Conservation (phyloP, 2,888 invertebrate genomes). For the Xylocampa areola region DNA sequence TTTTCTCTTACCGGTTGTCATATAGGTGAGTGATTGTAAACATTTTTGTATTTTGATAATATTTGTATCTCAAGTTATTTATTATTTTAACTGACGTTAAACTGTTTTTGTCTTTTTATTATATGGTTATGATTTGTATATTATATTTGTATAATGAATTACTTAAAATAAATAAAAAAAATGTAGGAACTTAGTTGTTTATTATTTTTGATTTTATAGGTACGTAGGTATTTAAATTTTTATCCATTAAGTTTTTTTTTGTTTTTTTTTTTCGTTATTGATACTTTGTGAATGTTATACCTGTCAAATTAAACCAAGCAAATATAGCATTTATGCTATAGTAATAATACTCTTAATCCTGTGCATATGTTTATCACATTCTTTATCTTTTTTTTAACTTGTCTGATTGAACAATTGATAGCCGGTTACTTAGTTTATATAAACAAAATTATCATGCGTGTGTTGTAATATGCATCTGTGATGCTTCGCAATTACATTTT, state of each 20-base stretch:
- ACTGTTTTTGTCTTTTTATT: too few relatives aligned
- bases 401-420: conserved; percentile 26
- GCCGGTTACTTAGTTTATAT: background rate
- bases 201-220: too few relatives aligned
- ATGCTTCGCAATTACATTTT: background rate
- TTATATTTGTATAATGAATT: too few relatives aligned
- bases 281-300: conserved; percentile 8
- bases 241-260: too few relatives aligned
- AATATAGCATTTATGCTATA: conserved; percentile 21
- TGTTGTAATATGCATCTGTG: background rate
- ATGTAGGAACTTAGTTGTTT: too few relatives aligned
- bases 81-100: too few relatives aligned
- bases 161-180: too few relatives aligned
- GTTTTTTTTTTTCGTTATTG: too few relatives aligned
- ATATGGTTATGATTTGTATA: conserved; percentile 12
- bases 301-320: conserved; percentile 32
- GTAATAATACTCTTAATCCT: conserved; percentile 11
- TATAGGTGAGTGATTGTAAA: conserved; percentile 59
- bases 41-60: too few relatives aligned
- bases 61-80: too few relatives aligned
- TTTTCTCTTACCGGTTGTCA: conserved; percentile 65
- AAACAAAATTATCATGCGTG: background rate
- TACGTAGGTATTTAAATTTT: too few relatives aligned
- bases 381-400: conserved; percentile 29
- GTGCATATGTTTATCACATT: conserved; percentile 9